phyloP scores from a whole-genome alignment of 2,797 vertebrate genomes.

The Picus viridis region DNA sequence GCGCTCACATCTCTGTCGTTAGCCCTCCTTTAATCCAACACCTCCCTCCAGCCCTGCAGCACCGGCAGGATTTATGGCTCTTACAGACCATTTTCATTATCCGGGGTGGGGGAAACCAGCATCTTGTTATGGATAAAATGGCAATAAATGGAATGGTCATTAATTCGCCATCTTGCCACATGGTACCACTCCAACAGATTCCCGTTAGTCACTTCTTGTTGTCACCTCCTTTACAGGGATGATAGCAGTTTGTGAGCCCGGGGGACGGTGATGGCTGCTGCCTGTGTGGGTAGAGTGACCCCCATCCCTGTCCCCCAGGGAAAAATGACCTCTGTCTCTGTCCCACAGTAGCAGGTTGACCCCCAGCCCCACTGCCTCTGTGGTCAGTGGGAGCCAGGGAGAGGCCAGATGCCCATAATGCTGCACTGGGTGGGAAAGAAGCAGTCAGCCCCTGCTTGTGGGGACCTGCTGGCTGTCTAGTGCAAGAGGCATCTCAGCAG shows the following conservation, averaged over 20 bases:
- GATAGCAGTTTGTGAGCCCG: background rate
- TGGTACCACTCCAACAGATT: conserved; percentile 59
- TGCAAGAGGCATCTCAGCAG: background rate
- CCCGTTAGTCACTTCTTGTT: conserved; percentile 22
- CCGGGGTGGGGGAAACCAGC: conserved; percentile 60
- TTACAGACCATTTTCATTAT: conserved; percentile 65
- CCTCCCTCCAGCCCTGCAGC: conserved; percentile 8
- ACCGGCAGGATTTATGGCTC: conserved; percentile 50
- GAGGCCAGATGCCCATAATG: accelerated
- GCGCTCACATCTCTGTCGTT: conserved; percentile 40
- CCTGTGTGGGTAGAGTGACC: background rate
- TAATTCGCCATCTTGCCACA: conserved; percentile 43
- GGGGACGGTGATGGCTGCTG: background rate
- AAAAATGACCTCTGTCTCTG: background rate
- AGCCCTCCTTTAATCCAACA: conserved; percentile 34
- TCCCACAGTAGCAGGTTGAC: background rate
- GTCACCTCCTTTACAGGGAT: conserved; percentile 11
- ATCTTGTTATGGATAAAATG: conserved; percentile 56
- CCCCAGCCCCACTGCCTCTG: accelerated
- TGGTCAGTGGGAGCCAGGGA: accelerated
- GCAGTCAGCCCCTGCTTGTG: background rate
- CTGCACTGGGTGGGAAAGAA: background rate
- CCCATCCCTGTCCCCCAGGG: accelerated
- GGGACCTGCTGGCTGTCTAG: background rate
- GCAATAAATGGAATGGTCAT: conserved; percentile 65